phyloP scores from a whole-genome alignment of 2,113 vertebrate species.

The Prunella fulvescens region DNA sequence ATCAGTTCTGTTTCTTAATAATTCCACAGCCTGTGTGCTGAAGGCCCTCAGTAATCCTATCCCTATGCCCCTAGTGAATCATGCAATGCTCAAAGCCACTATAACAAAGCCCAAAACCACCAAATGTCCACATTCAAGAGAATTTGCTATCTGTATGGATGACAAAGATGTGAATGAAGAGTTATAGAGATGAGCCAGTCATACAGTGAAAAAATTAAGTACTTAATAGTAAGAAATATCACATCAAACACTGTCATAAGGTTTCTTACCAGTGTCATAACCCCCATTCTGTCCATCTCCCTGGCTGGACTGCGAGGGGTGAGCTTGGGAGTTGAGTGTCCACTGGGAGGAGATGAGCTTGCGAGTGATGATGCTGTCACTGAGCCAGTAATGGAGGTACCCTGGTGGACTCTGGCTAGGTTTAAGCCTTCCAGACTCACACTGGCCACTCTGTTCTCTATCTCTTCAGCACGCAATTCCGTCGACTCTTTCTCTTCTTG shows the following conservation, averaged over 20 bases:
- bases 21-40: neutral
- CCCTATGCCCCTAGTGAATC: neutral
- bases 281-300: slow-evolving; percentile 97
- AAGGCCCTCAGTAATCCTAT: neutral
- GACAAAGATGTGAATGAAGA: neutral
- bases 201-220: neutral
- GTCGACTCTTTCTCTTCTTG: slow-evolving; percentile 99
- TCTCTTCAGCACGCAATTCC: slow-evolving; percentile 95
- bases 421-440: slow-evolving; percentile 97
- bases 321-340: slow-evolving; percentile 94
- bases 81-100: neutral
- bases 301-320: slow-evolving; percentile 91
- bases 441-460: slow-evolving; percentile 95
- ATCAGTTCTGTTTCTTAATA: neutral
- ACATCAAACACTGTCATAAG: neutral
- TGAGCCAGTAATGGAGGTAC: slow-evolving; percentile 92
- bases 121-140: neutral
- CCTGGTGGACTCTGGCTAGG: slow-evolving; percentile 89
- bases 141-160: neutral
- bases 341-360: slow-evolving; percentile 96
- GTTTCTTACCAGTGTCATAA: slow-evolving; percentile 91
- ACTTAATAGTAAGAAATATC: neutral
- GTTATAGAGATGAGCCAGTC: neutral
- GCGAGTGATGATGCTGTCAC: slow-evolving; percentile 94
- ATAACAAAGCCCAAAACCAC: neutral